A percentile compares a stretch with the other conserved stretches of the same genome.
Evolutionary conservation across 2,113 vertebrate genomes (phyloP).

Genomic region (Sceloporus undulatus): DNA sequence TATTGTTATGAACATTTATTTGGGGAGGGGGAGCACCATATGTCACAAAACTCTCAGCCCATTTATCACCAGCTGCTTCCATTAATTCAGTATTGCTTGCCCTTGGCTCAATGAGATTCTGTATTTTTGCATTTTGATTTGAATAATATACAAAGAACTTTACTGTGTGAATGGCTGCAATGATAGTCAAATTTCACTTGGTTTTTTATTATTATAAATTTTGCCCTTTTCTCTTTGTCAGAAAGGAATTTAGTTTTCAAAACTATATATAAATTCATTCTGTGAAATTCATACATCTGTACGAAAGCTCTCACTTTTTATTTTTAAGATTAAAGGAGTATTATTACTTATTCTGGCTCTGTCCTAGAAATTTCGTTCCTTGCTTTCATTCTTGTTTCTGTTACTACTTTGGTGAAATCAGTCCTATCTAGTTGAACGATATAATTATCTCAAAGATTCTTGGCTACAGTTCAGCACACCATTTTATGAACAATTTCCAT

Average conservation of each 20-base stretch:
- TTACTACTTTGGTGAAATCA: constrained; percentile 45
- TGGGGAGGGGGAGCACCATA: constrained; percentile 74
- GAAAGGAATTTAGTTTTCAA: not conserved
- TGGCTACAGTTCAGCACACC: constrained; percentile 34
- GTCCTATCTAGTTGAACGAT: constrained; percentile 17
- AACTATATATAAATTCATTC: not conserved
- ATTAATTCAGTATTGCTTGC: constrained; percentile 68
- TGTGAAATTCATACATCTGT: not conserved
- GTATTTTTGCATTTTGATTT: constrained; percentile 63
- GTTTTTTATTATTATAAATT: constrained; percentile 29
- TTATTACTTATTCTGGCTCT: not conserved
- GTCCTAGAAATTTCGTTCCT: not conserved
- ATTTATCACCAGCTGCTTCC: constrained; percentile 74
- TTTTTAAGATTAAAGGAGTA: not conserved
- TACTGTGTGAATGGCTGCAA: constrained; percentile 40
- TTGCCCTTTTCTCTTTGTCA: constrained; percentile 47
- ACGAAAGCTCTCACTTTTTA: not conserved
- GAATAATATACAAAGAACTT: constrained; percentile 62
- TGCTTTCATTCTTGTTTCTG: constrained; percentile 12
- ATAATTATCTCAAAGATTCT: constrained; percentile 32
- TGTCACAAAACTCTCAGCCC: constrained; percentile 66
- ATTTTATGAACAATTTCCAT: constrained; percentile 50
- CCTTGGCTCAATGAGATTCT: constrained; percentile 61
- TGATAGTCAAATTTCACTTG: constrained; percentile 44
- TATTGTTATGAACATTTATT: constrained; percentile 76